Evolutionary conservation across 2,113 vertebrate genomes (phyloP).

Genomic region (Tamias sibiricus): DNA sequence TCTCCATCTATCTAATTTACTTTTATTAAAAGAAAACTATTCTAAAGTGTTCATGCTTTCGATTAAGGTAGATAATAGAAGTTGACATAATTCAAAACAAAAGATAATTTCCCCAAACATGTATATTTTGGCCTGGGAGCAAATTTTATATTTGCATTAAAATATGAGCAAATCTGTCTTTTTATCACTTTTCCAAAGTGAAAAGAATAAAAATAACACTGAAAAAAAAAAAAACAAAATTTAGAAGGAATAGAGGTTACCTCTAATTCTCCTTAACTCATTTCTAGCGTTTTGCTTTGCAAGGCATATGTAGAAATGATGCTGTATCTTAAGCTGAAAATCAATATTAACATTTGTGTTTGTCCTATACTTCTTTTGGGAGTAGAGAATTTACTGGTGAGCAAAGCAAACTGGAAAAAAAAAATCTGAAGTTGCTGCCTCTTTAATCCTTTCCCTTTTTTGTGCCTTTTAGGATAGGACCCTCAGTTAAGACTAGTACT

Average conservation of each 20-base stretch:
- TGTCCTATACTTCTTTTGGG: neutral
- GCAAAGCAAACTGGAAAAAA: neutral
- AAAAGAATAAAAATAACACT: neutral
- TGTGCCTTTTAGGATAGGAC: neutral
- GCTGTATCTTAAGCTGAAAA: neutral
- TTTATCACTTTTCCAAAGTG: neutral
- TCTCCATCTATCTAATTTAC: neutral
- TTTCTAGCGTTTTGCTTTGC: neutral
- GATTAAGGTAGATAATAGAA: neutral
- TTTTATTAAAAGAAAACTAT: conserved; percentile 23
- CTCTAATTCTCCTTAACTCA: neutral
- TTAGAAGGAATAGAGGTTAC: neutral
- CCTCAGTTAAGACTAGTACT: neutral
- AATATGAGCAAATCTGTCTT: neutral
- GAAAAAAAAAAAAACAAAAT: neutral
- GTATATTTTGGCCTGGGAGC: neutral
- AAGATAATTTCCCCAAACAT: neutral
- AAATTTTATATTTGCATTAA: conserved; percentile 22
- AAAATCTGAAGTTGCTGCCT: neutral
- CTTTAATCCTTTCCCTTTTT: neutral
- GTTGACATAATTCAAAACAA: conserved; percentile 1
- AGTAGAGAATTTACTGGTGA: neutral
- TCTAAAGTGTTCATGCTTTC: neutral
- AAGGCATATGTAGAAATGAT: neutral
- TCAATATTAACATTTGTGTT: neutral